Conservation (phyloP, 1,140 invertebrate genomes). For the Pogonus chalceus region DNA sequence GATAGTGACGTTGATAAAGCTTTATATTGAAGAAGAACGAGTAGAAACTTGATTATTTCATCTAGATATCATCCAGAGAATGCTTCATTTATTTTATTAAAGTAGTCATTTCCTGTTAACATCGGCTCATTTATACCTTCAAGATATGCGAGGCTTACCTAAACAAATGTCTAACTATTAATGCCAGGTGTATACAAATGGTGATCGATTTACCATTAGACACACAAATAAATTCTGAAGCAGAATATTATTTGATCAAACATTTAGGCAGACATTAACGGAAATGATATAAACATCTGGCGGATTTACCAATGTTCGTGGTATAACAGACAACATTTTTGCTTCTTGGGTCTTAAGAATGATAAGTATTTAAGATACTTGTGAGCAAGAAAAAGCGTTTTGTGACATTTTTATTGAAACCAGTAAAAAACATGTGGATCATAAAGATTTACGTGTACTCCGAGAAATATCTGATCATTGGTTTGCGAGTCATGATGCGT, state of each 20-base stretch:
- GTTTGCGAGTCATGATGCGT: no score
- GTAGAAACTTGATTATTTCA: constrained; percentile 28
- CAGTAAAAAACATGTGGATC: no score
- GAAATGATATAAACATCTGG: constrained; percentile 28
- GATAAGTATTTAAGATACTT: no score
- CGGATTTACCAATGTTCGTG: constrained; percentile 23
- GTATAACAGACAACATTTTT: no score
- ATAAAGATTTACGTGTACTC: no score
- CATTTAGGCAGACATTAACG: constrained; percentile 33
- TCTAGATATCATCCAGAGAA: constrained; percentile 23
- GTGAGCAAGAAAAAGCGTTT: no score
- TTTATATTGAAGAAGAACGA: constrained; percentile 27
- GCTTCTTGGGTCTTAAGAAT: no score
- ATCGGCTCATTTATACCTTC: constrained; percentile 26
- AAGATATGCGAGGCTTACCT: background rate
- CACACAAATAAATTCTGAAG: constrained; percentile 32
- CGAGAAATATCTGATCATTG: no score
- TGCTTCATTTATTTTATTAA: constrained; percentile 34
- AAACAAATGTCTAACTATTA: background rate
- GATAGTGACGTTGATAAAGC: constrained; percentile 22
- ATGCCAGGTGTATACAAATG: background rate
- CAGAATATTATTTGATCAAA: constrained; percentile 35
- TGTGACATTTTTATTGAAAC: no score
- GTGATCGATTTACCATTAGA: constrained; percentile 28
- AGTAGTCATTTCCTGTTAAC: constrained; percentile 31